Percentiles rank a stretch among this genome's conserved stretches.
These are phyloP conservation scores for Syncerus caffer DNA, from an alignment of 2,797 vertebrate species.

Conservation along the genomic window DNA sequence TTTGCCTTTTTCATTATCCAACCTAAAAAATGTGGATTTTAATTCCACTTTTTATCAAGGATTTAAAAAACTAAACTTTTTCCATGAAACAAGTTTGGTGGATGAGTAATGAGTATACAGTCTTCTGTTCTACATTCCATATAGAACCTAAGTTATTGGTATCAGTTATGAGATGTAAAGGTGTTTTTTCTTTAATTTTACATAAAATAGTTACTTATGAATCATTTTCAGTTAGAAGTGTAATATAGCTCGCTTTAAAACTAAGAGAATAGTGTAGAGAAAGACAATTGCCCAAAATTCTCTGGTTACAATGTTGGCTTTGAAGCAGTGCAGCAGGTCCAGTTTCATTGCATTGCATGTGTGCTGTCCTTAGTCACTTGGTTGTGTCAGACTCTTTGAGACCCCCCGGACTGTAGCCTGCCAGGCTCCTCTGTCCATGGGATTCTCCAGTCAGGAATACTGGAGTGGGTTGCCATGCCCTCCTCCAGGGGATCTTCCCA, in stretches of 20 bases:
- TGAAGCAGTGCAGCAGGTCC: not conserved
- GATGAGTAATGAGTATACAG: too few species aligned
- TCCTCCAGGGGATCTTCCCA: not conserved
- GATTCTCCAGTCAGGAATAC: not conserved
- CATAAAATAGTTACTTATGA: not conserved
- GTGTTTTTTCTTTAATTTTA: not conserved
- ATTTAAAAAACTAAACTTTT: not conserved
- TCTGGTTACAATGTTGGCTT: not conserved
- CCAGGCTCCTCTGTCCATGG: not conserved
- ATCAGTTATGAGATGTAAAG: not conserved
- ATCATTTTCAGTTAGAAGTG: not conserved
- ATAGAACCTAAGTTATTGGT: not conserved
- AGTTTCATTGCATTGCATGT: not conserved
- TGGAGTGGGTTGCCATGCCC: not conserved
- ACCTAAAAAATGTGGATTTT: not conserved
- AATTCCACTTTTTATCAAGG: not conserved
- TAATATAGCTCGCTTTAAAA: not conserved
- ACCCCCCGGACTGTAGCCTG: fast-evolving
- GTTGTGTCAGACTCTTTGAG: not conserved
- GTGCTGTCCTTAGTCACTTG: not conserved
- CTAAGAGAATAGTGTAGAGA: not conserved
- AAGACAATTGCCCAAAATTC: not conserved
- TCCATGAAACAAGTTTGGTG: not conserved
- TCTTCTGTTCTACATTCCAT: not conserved
- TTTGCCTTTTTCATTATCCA: not conserved